Evolutionary conservation across 2,888 invertebrate species (phyloP), one percentile per base, ranked within the genome.

Genomic region (Andrena marginata): DNA sequence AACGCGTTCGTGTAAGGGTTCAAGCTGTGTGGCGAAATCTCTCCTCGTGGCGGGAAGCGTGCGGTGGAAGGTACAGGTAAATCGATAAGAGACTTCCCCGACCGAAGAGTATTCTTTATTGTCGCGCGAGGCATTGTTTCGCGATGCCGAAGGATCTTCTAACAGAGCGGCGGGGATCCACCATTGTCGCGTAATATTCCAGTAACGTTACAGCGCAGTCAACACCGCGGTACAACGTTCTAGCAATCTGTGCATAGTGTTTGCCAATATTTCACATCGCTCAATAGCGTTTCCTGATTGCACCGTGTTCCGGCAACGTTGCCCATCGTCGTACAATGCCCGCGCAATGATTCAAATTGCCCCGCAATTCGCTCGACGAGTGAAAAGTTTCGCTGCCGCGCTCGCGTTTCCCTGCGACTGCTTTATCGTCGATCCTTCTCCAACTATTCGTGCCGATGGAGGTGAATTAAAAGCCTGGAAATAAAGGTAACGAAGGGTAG

Each of bases 401-500:
- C 23, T 23, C 62, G 62, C 20, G 42, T 63, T 63, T 35, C 29
- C 35, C 33, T 31, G 2, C 20, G 31, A 67, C 31, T 51, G 1
- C 67, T 65, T 26, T 16, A 49, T 4, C n/a, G 29, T 20, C 51
- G 51, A 42, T 16, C 13, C 20, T 1, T 20, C n/a, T 10, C 31
- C 42, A 29, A 0, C 62, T 62, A 35, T 62, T 62, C 29, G 20
- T 8, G 63, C 7, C 10, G 42, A 26, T 35, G 29, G 13, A 31
- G 29, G 20, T 29, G 20, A 48, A 48, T 60, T 23, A 49, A 60
- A 70, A 62, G 4, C 64, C 0, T 10, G 26, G 4, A 20, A 33
- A 71, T 62, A 62, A 71, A 16, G 23, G 60, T 62, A 13, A 48
- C 0, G 31, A 60, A 4, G 23, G 23, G 67, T 48, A 10, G 33